Conservation (phyloP, 2,888 invertebrate genomes). For the Pyrochroa serraticornis region DNA sequence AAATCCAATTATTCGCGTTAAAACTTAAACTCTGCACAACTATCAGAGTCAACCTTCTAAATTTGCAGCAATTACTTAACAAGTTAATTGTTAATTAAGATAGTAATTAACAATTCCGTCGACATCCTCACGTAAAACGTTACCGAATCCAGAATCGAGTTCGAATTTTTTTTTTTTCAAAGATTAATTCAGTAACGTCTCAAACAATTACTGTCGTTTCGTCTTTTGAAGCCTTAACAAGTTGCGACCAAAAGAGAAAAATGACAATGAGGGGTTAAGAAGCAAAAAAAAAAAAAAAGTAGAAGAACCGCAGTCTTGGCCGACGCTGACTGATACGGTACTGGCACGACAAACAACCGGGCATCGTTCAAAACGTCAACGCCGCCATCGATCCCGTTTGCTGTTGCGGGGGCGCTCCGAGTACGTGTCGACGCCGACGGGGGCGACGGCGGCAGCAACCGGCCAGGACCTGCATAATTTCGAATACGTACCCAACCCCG, state of each 20-base stretch:
- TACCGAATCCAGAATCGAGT: too few species aligned
- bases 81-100: constrained; percentile 46
- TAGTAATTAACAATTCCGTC: constrained; percentile 40
- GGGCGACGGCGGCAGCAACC: too few species aligned
- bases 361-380: constrained; percentile 46
- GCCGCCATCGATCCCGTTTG: constrained; percentile 38
- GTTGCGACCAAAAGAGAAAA: constrained; percentile 33
- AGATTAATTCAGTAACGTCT: constrained; percentile 41
- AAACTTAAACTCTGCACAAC: constrained; percentile 18
- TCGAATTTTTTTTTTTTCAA: constrained; percentile 10
- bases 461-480: too few species aligned
- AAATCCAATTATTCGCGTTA: too few species aligned
- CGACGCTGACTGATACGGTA: constrained; percentile 42
- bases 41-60: constrained; percentile 28
- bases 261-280: constrained; percentile 30
- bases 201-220: constrained; percentile 41
- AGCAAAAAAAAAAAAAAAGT: constrained; percentile 30
- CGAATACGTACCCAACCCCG: too few species aligned
- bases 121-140: too few species aligned
- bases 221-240: constrained; percentile 36
- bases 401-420: too few species aligned
- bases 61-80: constrained; percentile 44
- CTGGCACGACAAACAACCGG: constrained; percentile 43
- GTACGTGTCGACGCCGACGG: too few species aligned
- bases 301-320: constrained; percentile 20